A percentile compares a stretch with the other conserved stretches of the same genome.
Conservation (phyloP, 2,797 vertebrate genomes). For the Takifugu ocellatus region DNA sequence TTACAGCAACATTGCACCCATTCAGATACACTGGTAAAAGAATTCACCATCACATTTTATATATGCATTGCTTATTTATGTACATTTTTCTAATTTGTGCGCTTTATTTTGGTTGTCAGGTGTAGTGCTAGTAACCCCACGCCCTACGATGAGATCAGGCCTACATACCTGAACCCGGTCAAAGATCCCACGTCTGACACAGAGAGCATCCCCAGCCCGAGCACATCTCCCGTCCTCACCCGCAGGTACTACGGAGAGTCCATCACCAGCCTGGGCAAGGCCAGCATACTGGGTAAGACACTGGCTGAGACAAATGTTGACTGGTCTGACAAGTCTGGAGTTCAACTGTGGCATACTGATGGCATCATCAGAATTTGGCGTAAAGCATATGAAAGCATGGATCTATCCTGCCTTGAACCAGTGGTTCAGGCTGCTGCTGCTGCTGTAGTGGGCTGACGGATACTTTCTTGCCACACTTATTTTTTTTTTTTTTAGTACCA, state of each 20-base stretch:
- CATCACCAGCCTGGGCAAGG: conserved; percentile 96
- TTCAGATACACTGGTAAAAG: conserved; percentile 93
- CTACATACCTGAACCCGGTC: conserved; percentile 85
- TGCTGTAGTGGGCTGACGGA: no score
- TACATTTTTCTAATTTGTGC: not conserved
- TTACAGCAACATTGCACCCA: conserved; percentile 93
- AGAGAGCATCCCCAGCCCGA: conserved; percentile 88
- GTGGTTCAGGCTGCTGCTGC: no score
- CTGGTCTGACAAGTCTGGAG: no score
- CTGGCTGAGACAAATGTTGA: not conserved
- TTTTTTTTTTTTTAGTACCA: no score
- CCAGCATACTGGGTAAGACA: conserved; percentile 87
- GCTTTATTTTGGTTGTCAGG: conserved; percentile 48
- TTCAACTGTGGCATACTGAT: no score
- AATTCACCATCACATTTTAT: not conserved
- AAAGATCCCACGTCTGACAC: conserved; percentile 85
- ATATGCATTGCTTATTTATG: not conserved
- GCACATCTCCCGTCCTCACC: conserved; percentile 87
- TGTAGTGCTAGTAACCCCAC: conserved; percentile 86
- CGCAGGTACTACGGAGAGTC: conserved; percentile 93
- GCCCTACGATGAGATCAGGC: conserved; percentile 88
- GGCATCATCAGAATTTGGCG: no score
- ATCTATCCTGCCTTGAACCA: no score
- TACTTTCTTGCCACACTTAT: no score
- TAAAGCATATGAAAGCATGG: no score